Conservation (phyloP, 2,797 vertebrate species). For the Sus cebifrons region DNA sequence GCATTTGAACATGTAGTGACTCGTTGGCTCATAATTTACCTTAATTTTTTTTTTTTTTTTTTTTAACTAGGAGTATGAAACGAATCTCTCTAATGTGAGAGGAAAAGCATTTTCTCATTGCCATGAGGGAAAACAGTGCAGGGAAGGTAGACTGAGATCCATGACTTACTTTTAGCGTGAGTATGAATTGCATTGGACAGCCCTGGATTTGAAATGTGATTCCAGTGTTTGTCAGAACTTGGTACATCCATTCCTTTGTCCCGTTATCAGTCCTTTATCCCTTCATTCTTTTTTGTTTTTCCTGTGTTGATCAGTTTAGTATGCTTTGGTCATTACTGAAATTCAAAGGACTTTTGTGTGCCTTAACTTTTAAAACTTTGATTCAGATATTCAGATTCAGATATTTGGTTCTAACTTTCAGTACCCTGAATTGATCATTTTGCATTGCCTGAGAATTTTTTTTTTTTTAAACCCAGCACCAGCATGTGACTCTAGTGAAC, state of each 20-base stretch:
- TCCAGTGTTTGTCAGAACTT: not conserved
- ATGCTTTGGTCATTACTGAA: not conserved
- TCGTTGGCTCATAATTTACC: conserved; percentile 87
- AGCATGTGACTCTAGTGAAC: not conserved
- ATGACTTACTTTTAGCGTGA: not conserved
- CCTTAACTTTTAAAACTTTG: not conserved
- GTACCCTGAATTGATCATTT: conserved; percentile 3
- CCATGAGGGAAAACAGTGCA: not conserved
- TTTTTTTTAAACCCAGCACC: not conserved
- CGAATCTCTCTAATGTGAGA: not conserved
- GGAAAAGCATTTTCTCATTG: conserved; percentile 50
- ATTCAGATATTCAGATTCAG: conserved; percentile 21
- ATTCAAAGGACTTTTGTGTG: not conserved
- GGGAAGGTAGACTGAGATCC: conserved; percentile 28
- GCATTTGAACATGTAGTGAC: conserved; percentile 88
- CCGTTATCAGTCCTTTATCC: not conserved
- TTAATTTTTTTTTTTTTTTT: not conserved
- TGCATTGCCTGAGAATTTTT: not conserved
- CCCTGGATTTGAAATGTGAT: conserved; percentile 54
- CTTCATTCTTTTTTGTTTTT: not conserved
- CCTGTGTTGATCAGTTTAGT: not conserved
- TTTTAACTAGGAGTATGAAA: not conserved
- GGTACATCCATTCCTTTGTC: not conserved
- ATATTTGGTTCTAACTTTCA: conserved; percentile 32
- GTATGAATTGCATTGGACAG: conserved; percentile 58